Evolutionary conservation across 2,888 invertebrate genomes (phyloP).

Genomic region (Cordilura impudica): DNA sequence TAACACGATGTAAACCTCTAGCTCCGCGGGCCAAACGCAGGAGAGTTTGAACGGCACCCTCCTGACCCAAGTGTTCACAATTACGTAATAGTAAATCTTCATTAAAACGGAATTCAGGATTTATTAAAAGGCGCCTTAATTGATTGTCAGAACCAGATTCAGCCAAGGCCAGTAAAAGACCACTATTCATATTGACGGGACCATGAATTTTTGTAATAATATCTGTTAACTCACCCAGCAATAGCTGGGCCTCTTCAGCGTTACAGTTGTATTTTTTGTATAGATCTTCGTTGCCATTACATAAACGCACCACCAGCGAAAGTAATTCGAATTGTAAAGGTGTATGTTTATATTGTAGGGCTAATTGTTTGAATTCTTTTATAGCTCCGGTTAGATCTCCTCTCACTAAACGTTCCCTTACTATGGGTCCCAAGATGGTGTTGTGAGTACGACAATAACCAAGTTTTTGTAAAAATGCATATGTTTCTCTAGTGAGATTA

Average conservation of each 20-base stretch:
- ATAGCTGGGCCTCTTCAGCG: constrained; percentile 72
- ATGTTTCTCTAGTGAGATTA: constrained; percentile 78
- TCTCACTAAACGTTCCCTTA: constrained; percentile 81
- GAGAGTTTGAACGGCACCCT: constrained; percentile 71
- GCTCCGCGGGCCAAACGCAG: constrained; percentile 73
- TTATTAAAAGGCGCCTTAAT: constrained; percentile 78
- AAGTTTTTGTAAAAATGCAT: constrained; percentile 79
- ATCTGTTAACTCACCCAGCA: constrained; percentile 75
- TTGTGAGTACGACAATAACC: constrained; percentile 81
- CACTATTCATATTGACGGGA: constrained; percentile 74
- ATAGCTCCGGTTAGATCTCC: constrained; percentile 79
- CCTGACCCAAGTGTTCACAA: constrained; percentile 78
- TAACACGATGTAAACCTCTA: constrained; percentile 71
- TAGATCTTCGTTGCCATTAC: constrained; percentile 67
- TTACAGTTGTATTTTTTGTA: constrained; percentile 64
- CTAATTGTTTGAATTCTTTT: constrained; percentile 79
- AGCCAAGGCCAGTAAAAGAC: constrained; percentile 78
- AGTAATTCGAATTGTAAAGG: constrained; percentile 84
- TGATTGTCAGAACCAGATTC: constrained; percentile 78
- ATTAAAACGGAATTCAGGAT: constrained; percentile 80
- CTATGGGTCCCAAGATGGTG: constrained; percentile 81
- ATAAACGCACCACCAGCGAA: constrained; percentile 74
- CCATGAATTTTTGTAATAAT: constrained; percentile 78
- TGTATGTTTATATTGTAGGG: constrained; percentile 80
- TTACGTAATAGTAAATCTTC: constrained; percentile 79